Conservation (phyloP, 2,888 invertebrate genomes). For the Oasisia sp. region DNA sequence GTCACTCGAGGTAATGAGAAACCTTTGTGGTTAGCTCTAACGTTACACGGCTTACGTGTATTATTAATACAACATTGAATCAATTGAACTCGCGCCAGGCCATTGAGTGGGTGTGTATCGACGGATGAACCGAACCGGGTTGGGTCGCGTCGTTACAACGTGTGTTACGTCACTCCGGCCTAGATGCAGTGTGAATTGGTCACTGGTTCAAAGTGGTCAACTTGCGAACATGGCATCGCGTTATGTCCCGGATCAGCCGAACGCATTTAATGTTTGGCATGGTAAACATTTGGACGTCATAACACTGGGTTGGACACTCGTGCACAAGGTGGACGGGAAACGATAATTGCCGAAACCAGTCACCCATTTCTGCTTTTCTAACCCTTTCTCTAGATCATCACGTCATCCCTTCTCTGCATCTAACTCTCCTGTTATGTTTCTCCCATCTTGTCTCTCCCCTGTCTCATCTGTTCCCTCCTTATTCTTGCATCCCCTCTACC, state of each 20-base stretch:
- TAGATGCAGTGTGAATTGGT: conserved; percentile 7
- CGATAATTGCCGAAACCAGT: neutral
- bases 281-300: neutral
- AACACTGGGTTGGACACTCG: neutral
- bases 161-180: neutral
- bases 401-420: no score
- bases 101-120: conserved; percentile 6
- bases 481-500: no score
- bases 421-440: neutral
- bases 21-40: neutral
- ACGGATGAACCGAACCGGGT: neutral
- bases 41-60: neutral
- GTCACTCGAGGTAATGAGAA: conserved; percentile 5
- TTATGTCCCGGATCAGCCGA: neutral
- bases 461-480: neutral
- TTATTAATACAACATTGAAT: neutral
- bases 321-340: neutral
- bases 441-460: neutral
- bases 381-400: neutral
- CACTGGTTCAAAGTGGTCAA: neutral
- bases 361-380: neutral
- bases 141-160: neutral
- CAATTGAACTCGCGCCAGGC: neutral
- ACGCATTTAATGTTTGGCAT: neutral
- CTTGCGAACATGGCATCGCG: neutral